Percentiles rank a stretch among this genome's conserved stretches.
Conservation (phyloP, 2,797 vertebrate species). For the Coranthus polyacanthus region DNA sequence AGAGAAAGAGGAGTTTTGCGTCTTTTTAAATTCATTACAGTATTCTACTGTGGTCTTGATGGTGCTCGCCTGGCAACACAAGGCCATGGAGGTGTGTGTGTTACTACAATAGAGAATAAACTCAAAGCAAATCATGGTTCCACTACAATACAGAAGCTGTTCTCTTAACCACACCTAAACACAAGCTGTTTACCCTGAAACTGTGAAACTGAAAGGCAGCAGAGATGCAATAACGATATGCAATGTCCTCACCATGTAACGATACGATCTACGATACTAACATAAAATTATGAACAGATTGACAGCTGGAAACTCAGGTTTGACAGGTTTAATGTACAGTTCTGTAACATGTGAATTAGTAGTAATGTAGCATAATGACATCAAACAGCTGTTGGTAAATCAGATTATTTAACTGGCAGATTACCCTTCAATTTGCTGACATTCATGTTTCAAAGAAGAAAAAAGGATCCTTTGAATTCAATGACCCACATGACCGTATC, state of each 20-base stretch:
- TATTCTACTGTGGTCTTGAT: conserved; percentile 54
- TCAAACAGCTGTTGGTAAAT: neutral
- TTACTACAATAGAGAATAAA: conserved; percentile 37
- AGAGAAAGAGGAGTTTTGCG: conserved; percentile 52
- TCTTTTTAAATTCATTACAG: conserved; percentile 75
- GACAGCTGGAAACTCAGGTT: neutral
- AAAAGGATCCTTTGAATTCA: conserved; percentile 21
- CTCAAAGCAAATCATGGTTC: conserved; percentile 31
- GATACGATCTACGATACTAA: no score
- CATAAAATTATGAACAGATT: neutral
- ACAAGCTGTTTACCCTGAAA: conserved; percentile 38
- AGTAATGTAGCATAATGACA: no score
- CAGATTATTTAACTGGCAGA: neutral
- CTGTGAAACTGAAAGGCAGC: conserved; percentile 1
- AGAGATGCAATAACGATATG: conserved; percentile 9
- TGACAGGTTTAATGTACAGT: no score
- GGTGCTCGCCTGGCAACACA: conserved; percentile 50
- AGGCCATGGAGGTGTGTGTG: conserved; percentile 50
- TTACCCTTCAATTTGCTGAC: conserved; percentile 4
- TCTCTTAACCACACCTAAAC: conserved; percentile 13
- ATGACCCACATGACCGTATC: conserved; percentile 21
- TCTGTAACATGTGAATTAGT: no score
- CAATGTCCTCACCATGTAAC: no score
- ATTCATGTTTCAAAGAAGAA: conserved; percentile 23
- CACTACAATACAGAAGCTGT: conserved; percentile 29